Conservation (phyloP, 2,113 vertebrate genomes). For the Eurystomus gularis region DNA sequence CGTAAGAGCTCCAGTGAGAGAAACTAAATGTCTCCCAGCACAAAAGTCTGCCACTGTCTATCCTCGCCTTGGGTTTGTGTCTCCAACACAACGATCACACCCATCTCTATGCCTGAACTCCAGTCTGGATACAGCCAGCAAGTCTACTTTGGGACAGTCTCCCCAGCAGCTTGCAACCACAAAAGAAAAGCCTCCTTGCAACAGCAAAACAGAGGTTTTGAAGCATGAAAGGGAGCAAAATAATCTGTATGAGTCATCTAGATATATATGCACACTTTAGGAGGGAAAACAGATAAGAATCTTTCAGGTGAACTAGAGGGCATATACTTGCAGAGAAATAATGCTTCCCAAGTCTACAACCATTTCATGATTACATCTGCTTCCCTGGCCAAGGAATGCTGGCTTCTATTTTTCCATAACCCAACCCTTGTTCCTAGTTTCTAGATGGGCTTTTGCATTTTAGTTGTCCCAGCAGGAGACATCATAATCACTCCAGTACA, state of each 20-base stretch:
- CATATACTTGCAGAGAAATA: slow-evolving; percentile 11
- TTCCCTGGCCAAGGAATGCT: slow-evolving; percentile 27
- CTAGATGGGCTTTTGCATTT: neutral
- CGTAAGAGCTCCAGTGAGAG: neutral
- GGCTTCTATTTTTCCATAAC: slow-evolving; percentile 23
- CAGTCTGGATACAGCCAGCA: neutral
- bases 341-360: neutral
- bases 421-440: slow-evolving; percentile 11
- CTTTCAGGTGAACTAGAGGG: slow-evolving; percentile 40
- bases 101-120: neutral
- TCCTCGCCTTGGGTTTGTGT: neutral
- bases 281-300: slow-evolving; percentile 44
- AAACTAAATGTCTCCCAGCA: neutral
- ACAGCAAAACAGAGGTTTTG: neutral
- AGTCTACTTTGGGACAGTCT: neutral
- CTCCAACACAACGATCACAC: neutral
- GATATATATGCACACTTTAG: neutral
- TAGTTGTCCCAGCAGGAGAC: neutral
- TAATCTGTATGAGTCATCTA: slow-evolving; percentile 19
- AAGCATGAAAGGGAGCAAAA: slow-evolving; percentile 36
- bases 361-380: slow-evolving; percentile 19
- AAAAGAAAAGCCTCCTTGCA: neutral
- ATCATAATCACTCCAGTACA: neutral
- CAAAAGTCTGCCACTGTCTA: neutral
- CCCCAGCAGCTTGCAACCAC: neutral